Conservation (phyloP, 2,797 vertebrate genomes). For the Notolabrus celidotus region DNA sequence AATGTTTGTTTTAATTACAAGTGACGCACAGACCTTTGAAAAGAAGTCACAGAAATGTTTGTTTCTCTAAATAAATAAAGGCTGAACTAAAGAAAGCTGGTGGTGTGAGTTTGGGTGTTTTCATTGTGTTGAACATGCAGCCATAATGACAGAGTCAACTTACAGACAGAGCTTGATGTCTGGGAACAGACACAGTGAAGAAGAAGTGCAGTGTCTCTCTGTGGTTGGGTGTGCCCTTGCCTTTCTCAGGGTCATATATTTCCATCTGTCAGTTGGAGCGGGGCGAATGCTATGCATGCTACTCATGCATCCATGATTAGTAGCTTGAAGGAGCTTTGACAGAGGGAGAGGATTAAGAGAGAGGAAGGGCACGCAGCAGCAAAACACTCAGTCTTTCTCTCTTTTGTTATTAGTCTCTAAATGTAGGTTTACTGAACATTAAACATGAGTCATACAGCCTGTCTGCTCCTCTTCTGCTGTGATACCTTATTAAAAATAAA, state of each 20-base stretch:
- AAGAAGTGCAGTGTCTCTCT: neutral
- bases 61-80: too few relatives aligned
- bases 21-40: too few relatives aligned
- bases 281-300: conserved; percentile 31
- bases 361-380: neutral
- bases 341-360: conserved; percentile 6
- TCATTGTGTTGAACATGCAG: neutral
- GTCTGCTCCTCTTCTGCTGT: neutral
- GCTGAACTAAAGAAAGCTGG: too few relatives aligned
- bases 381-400: neutral
- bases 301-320: conserved; percentile 42
- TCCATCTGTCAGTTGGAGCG: conserved; percentile 38
- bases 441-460: neutral
- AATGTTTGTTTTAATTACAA: too few relatives aligned
- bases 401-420: neutral
- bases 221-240: conserved; percentile 30
- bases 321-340: conserved; percentile 15
- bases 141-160: neutral
- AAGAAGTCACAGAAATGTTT: too few relatives aligned
- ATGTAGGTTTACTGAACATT: conserved; percentile 2
- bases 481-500: conserved; percentile 9
- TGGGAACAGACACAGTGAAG: neutral
- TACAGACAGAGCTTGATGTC: neutral
- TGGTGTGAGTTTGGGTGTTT: neutral
- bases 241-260: conserved; percentile 35